phyloP scores from a whole-genome alignment of 2,797 vertebrate species.

The Margarornis squamiger region DNA sequence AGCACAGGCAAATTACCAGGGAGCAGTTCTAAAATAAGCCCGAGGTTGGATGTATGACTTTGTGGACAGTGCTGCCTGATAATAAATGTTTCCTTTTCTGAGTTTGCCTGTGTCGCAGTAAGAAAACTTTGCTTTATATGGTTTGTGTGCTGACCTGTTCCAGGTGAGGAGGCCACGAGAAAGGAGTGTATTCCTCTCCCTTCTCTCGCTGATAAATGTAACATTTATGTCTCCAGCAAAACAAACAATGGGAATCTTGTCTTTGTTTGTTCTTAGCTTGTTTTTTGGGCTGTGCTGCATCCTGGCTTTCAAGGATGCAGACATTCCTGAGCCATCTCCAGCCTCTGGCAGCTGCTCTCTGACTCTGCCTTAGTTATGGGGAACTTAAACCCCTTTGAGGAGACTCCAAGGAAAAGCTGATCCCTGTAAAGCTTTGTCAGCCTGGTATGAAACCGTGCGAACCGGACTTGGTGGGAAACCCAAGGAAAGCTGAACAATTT shows the following conservation, averaged over 20 bases:
- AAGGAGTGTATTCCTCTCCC: neutral
- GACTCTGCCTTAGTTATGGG: neutral
- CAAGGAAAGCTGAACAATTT: neutral
- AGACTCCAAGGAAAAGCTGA: neutral
- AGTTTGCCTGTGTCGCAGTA: conserved; percentile 3
- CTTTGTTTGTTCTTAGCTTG: neutral
- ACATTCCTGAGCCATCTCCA: conserved; percentile 52
- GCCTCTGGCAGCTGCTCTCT: conserved; percentile 26
- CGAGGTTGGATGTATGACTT: conserved; percentile 78
- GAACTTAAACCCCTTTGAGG: neutral
- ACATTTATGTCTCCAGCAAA: neutral
- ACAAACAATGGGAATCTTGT: conserved; percentile 5
- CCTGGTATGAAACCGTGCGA: neutral
- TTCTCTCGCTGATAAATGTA: neutral
- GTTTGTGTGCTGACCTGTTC: neutral
- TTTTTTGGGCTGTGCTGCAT: neutral
- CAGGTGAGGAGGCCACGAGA: neutral
- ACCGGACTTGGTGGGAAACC: neutral
- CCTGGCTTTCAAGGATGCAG: conserved; percentile 48
- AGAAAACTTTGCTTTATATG: neutral
- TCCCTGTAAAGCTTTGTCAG: neutral
- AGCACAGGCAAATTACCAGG: conserved; percentile 85
- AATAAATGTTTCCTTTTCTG: conserved; percentile 63
- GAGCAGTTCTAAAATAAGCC: conserved; percentile 84
- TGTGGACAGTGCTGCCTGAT: conserved; percentile 78